Conservation (phyloP, 1,140 invertebrate genomes). For the Pachyrhynchus sulphureomaculatus region DNA sequence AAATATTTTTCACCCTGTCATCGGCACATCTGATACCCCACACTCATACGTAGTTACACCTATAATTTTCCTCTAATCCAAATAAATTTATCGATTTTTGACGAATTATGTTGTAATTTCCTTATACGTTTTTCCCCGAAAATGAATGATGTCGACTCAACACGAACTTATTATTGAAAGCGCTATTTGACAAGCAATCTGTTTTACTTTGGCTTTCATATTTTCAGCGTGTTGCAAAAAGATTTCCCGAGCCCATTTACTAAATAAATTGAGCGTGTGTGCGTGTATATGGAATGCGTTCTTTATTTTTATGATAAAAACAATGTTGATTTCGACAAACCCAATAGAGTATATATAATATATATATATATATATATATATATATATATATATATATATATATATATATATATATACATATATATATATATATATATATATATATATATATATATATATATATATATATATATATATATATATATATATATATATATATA, state of each 20-base stretch:
- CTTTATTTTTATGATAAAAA: too few relatives aligned
- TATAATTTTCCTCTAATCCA: conserved; percentile 43
- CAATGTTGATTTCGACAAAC: too few relatives aligned
- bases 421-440: too few relatives aligned
- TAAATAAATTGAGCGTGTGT: conserved; percentile 23
- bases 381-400: too few relatives aligned
- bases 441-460: too few relatives aligned
- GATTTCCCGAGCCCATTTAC: conserved; percentile 25
- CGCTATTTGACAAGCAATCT: conserved; percentile 49
- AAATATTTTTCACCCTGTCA: conserved; percentile 23
- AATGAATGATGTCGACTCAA: conserved; percentile 49
- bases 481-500: too few relatives aligned
- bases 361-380: too few relatives aligned
- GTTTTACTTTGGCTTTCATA: conserved; percentile 45
- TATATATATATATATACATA: too few relatives aligned
- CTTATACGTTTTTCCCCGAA: conserved; percentile 42
- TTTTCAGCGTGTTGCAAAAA: conserved; percentile 32
- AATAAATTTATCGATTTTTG: conserved; percentile 45
- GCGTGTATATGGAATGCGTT: conserved; percentile 1
- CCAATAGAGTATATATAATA: too few relatives aligned
- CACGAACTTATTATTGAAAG: conserved; percentile 52
- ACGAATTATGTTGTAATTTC: conserved; percentile 48
- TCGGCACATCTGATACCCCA: neutral
- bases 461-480: too few relatives aligned
- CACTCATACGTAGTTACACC: conserved; percentile 37